A percentile compares a stretch with the other conserved stretches of the same genome.
Conservation (phyloP, 2,888 invertebrate genomes). For the Pseudococcus jackbeardsleyi region DNA sequence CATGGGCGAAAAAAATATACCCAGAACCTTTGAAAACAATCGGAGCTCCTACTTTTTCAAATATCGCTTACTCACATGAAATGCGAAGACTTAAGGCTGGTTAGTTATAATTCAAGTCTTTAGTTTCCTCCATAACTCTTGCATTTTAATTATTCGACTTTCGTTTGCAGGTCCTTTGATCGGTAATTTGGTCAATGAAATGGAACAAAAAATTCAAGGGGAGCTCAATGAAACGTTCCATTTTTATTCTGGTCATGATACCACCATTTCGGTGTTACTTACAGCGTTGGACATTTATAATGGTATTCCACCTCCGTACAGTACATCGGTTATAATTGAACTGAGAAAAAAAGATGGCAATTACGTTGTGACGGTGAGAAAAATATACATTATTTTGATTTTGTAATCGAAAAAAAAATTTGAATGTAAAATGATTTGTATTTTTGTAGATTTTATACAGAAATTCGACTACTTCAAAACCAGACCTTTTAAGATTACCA, state of each 20-base stretch:
- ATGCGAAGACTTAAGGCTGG: constrained; percentile 70
- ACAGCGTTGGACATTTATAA: constrained; percentile 78
- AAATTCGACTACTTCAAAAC: constrained; percentile 72
- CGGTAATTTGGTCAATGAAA: constrained; percentile 66
- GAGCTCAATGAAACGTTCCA: constrained; percentile 72
- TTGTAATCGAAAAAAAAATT: too few species aligned
- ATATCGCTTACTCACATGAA: constrained; percentile 70
- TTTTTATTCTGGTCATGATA: constrained; percentile 81
- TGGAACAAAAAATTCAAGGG: constrained; percentile 56
- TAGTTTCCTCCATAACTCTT: neutral
- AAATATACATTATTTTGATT: neutral
- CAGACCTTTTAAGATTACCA: constrained; percentile 73
- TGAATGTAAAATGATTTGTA: too few species aligned
- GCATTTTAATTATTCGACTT: neutral
- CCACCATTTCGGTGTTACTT: constrained; percentile 78
- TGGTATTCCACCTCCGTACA: constrained; percentile 77
- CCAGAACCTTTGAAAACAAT: constrained; percentile 77
- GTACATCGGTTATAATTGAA: constrained; percentile 77
- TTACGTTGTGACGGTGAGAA: constrained; percentile 71
- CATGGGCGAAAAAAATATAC: constrained; percentile 78
- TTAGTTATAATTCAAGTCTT: neutral
- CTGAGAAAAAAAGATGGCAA: constrained; percentile 73
- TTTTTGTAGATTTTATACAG: constrained; percentile 72
- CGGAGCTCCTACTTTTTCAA: constrained; percentile 74
- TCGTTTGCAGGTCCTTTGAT: constrained; percentile 67